Evolutionary conservation across 2,113 vertebrate genomes (phyloP), one percentile per base, ranked within the genome.

Genomic region (Vireo altiloquus): DNA sequence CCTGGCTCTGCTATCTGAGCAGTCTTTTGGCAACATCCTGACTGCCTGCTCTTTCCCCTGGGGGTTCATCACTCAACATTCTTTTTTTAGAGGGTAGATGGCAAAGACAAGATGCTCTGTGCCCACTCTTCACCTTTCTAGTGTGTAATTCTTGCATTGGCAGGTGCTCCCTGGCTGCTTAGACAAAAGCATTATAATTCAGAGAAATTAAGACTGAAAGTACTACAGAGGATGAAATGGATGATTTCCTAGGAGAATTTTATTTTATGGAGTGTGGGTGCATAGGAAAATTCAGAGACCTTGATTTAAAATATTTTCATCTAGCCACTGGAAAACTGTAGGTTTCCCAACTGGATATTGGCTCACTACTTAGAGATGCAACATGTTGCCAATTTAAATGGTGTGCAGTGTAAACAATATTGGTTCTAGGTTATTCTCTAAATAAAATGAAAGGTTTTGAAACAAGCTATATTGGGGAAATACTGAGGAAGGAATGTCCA

Each of bases 1-100:
- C 42, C 37, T 12, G 2, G 3, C 39, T 66, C 11, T 0, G 0
- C 44, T 53, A 31, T 57, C n/a, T 44, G 47, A 19, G 7, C 40
- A 49, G 12, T 57, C 21, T 66, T 72, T 60, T 70, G 76, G 40
- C 37, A 70, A 37, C 20, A 24, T 78, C 33, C 33, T 60, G 40
- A 16, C 30, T 65, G 9, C 16, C 6, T 9, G 5, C 22, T 80
- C 7, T 12, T 79, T 82, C 22, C 9, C 35, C 7, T 37, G 27
- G 20, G 25, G 15, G 10, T 84, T 79, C 49, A 64, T 53, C 30
- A 27, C 13, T 86, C 28, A 16, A 2, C 2, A 3, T 31, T 79
- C 31, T 47, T 69, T 13, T 83, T 31, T 7, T 63, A 28, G 24
- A 78, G 42, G 5, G 18, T 50, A 47, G 25, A 28, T 44, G 15